Conservation (phyloP, 2,797 vertebrate genomes). For the Pantherophis vulpinus region DNA sequence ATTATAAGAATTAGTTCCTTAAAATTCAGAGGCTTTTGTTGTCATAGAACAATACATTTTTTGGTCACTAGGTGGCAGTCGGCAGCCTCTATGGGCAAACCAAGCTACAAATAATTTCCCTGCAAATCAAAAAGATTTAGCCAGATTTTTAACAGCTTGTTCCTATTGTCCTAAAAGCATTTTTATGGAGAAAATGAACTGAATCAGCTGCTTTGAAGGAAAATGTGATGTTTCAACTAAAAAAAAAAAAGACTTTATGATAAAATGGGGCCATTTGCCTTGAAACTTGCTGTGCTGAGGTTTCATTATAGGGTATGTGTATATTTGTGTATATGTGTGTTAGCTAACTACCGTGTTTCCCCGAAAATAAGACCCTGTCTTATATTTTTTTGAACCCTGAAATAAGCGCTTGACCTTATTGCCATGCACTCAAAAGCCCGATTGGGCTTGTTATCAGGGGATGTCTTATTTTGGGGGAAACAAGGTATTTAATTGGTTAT, state of each 20-base stretch:
- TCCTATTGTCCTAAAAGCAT: not conserved
- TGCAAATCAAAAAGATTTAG: not conserved
- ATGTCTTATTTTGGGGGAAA: too few relatives aligned
- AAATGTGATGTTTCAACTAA: not conserved
- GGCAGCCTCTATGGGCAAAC: not conserved
- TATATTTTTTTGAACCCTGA: too few relatives aligned
- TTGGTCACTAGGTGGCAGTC: conserved; percentile 1
- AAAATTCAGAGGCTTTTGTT: not conserved
- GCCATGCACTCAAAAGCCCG: too few relatives aligned
- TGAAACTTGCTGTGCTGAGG: not conserved
- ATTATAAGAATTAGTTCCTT: not conserved
- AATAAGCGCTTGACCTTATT: too few relatives aligned
- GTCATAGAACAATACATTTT: not conserved
- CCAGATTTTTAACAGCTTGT: not conserved
- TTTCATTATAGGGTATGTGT: not conserved
- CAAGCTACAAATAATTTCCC: not conserved
- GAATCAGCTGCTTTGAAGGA: conserved; percentile 7
- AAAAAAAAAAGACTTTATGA: not conserved
- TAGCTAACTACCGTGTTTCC: not conserved
- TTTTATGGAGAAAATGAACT: not conserved
- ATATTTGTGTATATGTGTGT: not conserved
- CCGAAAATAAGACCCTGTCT: too few relatives aligned
- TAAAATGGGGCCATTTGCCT: not conserved
- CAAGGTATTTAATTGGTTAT: not conserved
- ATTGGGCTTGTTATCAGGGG: too few relatives aligned